These are phyloP conservation scores for Ischnus inquisitorius DNA, from an alignment of 2,888 invertebrate species.

Conservation along the genomic window DNA sequence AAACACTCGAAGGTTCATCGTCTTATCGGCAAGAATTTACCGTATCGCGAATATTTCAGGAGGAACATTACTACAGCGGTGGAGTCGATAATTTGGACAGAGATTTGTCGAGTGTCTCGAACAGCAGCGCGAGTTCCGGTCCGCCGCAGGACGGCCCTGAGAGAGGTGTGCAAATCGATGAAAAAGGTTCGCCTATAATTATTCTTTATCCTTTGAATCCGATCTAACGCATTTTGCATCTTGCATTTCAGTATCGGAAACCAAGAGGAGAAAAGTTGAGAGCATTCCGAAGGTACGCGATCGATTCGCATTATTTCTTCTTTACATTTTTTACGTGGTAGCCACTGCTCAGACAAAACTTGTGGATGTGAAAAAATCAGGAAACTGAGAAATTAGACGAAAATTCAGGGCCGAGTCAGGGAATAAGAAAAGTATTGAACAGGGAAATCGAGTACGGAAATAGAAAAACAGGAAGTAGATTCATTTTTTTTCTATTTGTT, in stretches of 20 bases:
- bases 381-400: no score
- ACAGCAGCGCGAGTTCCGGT: conserved; percentile 85
- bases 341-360: no score
- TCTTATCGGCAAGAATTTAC: conserved; percentile 34
- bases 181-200: conserved; percentile 29
- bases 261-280: conserved; percentile 95
- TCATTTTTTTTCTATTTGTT: no score
- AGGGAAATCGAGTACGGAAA: no score
- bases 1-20: conserved; percentile 84
- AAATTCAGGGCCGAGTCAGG: no score
- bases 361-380: no score
- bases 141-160: conserved; percentile 83
- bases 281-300: conserved; percentile 91
- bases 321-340: no score
- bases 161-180: conserved; percentile 86
- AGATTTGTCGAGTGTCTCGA: conserved; percentile 86
- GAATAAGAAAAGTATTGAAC: no score
- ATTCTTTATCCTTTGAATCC: conserved; percentile 20
- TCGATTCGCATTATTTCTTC: conserved; percentile 83
- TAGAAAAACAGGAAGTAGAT: no score
- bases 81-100: conserved; percentile 87
- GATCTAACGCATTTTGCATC: conserved; percentile 11
- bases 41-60: conserved; percentile 72
- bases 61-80: conserved; percentile 86
- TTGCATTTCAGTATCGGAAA: conserved; percentile 87